Evolutionary conservation across 35 echinoderm and acorn worm species (phyloP).

Genomic region (Lytechinus variegatus): DNA sequence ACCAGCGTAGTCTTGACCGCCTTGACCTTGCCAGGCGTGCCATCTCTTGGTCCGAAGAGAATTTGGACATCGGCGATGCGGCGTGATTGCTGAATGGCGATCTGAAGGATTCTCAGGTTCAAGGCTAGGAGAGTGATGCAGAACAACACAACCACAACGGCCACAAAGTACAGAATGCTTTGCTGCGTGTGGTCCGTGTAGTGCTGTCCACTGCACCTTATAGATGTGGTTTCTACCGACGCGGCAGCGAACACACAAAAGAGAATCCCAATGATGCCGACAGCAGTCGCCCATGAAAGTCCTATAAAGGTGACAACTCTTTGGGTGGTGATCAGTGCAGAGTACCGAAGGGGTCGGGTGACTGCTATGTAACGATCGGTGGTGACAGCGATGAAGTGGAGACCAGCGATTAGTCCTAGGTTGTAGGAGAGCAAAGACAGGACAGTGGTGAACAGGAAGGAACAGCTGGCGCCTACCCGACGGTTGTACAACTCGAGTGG

Average conservation of each 20-base stretch:
- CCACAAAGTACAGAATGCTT: neutral
- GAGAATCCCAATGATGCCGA: neutral
- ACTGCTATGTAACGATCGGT: conserved; percentile 11
- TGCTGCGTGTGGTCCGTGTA: neutral
- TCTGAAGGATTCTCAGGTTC: neutral
- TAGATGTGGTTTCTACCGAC: neutral
- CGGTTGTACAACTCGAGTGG: neutral
- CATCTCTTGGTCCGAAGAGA: neutral
- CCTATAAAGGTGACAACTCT: neutral
- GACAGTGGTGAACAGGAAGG: neutral
- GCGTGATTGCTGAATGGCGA: neutral
- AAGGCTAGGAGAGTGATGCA: neutral
- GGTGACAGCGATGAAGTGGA: neutral
- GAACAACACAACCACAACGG: neutral
- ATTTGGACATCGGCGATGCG: neutral
- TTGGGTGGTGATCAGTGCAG: neutral
- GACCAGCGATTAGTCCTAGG: neutral
- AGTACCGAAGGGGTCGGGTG: neutral
- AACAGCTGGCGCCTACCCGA: neutral
- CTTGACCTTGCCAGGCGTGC: neutral
- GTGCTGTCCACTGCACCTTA: neutral
- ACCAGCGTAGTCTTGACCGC: conserved; percentile 17
- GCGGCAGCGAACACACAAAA: neutral
- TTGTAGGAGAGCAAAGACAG: neutral
- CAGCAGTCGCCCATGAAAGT: neutral